Conservation (phyloP, 2,113 vertebrate species). For the Eleginops maclovinus region DNA sequence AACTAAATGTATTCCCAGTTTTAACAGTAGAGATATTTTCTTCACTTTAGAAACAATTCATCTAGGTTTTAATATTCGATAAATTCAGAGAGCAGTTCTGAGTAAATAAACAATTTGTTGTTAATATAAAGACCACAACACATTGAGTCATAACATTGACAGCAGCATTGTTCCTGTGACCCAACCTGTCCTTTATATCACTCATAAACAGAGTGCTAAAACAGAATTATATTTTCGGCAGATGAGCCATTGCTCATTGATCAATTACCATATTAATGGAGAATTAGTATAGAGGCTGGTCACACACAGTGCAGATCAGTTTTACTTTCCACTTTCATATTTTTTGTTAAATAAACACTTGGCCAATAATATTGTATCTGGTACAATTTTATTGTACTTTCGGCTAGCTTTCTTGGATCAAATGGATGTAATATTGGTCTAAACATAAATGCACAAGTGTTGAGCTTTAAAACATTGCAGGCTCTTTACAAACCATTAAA, state of each 20-base stretch:
- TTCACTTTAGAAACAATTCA: constrained; percentile 22
- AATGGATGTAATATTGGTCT: background rate
- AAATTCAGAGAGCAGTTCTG: constrained; percentile 4
- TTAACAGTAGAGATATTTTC: background rate
- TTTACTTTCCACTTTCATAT: background rate
- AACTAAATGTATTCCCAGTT: constrained; percentile 19
- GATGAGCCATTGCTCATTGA: background rate
- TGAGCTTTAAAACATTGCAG: background rate
- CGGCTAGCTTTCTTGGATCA: too few relatives aligned
- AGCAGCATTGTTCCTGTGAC: background rate
- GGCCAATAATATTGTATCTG: background rate
- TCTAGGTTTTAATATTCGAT: too few relatives aligned
- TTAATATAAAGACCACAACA: background rate
- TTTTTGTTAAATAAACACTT: background rate
- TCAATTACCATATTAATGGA: background rate
- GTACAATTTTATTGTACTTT: too few relatives aligned
- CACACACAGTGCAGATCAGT: background rate
- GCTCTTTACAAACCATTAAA: background rate
- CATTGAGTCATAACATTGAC: background rate
- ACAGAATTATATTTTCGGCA: too few relatives aligned
- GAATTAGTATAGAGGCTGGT: background rate
- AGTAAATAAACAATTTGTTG: background rate
- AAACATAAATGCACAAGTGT: background rate
- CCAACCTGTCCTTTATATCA: background rate
- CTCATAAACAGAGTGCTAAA: background rate